Base-by-base conservation (phyloP, 2,888 invertebrate genomes). In the Brachyptera risi region DNA sequence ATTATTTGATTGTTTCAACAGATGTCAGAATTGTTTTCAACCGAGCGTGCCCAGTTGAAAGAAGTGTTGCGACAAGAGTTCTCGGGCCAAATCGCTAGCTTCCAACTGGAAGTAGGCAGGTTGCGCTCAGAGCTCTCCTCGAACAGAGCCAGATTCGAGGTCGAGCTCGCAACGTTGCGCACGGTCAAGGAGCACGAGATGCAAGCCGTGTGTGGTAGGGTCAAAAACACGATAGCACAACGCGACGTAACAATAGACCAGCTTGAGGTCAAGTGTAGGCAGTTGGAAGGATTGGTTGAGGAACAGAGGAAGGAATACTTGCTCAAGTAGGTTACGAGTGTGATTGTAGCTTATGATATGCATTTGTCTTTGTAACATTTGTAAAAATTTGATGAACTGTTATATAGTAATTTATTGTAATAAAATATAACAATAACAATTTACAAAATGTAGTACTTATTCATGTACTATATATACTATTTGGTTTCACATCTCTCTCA, bases 191-290 rank as follows among this genome's bases (percentile, higher is more conserved):
- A 90, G 91, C 54, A 37, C 23, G 54, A 54, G 37, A 31, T 54
- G 17, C 37, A 35, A 13, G 54, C 54, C 21, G 54, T 54, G 37
- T 35, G 37, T 23, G 35, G 19, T 15, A 19, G 54, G 69, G 89
- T 92, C 15, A 91, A 90, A 74, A 83, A 89, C 62, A 87, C 91
- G 0, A 84, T 92, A 19, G 85, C 87, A 0, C 84, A 88, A 63
- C 92, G 92, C 72, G 90, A 92, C 71, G 84, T 89, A 3, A 82
- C 87, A 5, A 81, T 92, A 57, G 83, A 84, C 64, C 83, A 88
- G 62, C 75, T 91, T 31, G 82, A 87, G 67, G 86, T 87, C 73
- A 86, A 87, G 71, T 87, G 88, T 67, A 79, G 85, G 0, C 82
- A 90, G 65, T 73, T 92, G 62, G 91, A 92, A 72, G 83, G 80